A percentile compares a stretch with the other conserved stretches of the same genome.
Evolutionary conservation across 2,888 invertebrate species (phyloP).

Genomic region (Macrosoma leucophasiata): DNA sequence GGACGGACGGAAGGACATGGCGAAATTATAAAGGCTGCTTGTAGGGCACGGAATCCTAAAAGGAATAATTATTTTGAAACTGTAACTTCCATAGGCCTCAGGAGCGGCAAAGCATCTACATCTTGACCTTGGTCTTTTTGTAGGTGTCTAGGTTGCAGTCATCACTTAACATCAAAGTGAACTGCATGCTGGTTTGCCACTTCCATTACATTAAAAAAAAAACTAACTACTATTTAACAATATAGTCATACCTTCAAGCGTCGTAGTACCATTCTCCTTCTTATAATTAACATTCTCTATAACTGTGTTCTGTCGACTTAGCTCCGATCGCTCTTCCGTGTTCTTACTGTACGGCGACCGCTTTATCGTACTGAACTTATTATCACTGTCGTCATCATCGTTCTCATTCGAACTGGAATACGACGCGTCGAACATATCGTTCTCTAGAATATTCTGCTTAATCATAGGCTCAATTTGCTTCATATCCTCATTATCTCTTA

Average conservation of each 20-base stretch:
- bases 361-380: conserved; percentile 83
- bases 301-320: conserved; percentile 67
- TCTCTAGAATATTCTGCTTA: conserved; percentile 69
- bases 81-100: no score
- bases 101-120: no score
- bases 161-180: no score
- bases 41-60: no score
- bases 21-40: no score
- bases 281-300: conserved; percentile 69
- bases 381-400: conserved; percentile 79
- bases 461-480: conserved; percentile 68
- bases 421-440: conserved; percentile 69
- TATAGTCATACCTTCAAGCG: conserved; percentile 59
- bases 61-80: no score
- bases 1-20: no score
- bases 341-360: conserved; percentile 79
- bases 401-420: conserved; percentile 72
- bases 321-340: conserved; percentile 41
- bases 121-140: no score
- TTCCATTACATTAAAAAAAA: no score
- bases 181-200: no score
- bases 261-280: conserved; percentile 62
- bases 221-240: no score
- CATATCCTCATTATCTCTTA: conserved; percentile 46
- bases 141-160: no score